phyloP scores from a whole-genome alignment of 2,797 vertebrate species.

The Schizothorax lantsangensis region DNA sequence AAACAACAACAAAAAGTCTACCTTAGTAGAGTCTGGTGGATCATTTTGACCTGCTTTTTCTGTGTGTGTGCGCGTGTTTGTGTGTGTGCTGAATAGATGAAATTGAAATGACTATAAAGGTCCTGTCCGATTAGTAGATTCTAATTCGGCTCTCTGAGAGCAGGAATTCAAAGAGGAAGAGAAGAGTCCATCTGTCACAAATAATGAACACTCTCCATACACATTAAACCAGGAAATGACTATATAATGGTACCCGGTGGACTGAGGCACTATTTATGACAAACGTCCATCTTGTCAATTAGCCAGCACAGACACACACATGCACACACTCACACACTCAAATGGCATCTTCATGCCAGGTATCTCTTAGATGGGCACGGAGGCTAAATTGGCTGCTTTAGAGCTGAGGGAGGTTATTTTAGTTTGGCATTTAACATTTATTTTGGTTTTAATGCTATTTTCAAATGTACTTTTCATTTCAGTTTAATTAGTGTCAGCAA shows the following conservation, averaged over 20 bases:
- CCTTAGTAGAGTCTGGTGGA: not conserved
- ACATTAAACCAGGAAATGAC: slow-evolving; percentile 83
- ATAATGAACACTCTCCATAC: slow-evolving; percentile 83
- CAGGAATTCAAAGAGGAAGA: slow-evolving; percentile 63
- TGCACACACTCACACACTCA: slow-evolving; percentile 10
- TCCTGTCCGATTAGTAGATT: slow-evolving; percentile 40
- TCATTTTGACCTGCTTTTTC: not conserved
- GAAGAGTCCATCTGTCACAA: slow-evolving; percentile 81
- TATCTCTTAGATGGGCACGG: slow-evolving; percentile 32
- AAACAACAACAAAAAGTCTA: not conserved
- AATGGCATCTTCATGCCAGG: slow-evolving; percentile 21
- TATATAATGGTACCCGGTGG: slow-evolving; percentile 78
- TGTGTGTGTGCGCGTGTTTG: not conserved
- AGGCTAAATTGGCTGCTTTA: not conserved
- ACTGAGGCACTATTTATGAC: slow-evolving; percentile 68
- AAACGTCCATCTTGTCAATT: slow-evolving; percentile 81
- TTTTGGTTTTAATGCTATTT: not conserved
- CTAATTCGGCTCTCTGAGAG: slow-evolving; percentile 50
- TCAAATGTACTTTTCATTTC: not conserved
- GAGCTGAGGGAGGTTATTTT: not conserved
- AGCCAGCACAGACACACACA: slow-evolving; percentile 68
- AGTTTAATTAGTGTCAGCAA: not conserved
- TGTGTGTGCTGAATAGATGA: slow-evolving; percentile 1
- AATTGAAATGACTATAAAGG: slow-evolving; percentile 39
- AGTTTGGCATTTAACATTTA: not conserved